Conservation (phyloP, 2,888 invertebrate genomes). For the Drosophila glabriapex region DNA sequence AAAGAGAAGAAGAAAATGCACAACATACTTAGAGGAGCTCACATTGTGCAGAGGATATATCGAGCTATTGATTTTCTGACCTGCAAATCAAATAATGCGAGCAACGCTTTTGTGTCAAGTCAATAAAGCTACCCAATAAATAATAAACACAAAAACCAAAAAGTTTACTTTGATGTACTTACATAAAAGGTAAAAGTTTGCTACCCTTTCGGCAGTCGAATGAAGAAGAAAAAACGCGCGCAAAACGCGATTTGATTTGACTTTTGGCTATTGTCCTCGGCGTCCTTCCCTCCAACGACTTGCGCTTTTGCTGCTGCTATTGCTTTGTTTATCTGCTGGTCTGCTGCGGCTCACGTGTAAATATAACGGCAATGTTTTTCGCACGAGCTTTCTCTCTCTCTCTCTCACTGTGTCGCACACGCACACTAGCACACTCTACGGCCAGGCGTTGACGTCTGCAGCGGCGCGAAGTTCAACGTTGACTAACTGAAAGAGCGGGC, state of each 20-base stretch:
- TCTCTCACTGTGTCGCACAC: background rate
- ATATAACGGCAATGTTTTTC: constrained; percentile 19
- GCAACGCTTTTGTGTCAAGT: background rate
- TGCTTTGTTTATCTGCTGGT: constrained; percentile 69
- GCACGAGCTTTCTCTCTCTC: constrained; percentile 16
- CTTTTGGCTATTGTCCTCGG: constrained; percentile 17
- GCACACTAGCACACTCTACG: constrained; percentile 15
- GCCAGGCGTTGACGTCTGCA: constrained; percentile 56
- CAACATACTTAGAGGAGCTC: background rate
- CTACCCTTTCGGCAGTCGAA: constrained; percentile 9
- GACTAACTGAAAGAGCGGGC: constrained; percentile 57
- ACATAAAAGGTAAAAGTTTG: constrained; percentile 60
- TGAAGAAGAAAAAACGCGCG: constrained; percentile 38
- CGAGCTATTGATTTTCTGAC: constrained; percentile 67
- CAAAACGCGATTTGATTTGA: constrained; percentile 26
- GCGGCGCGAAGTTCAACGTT: constrained; percentile 73
- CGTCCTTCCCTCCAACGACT: constrained; percentile 12
- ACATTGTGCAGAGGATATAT: constrained; percentile 23
- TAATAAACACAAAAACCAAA: background rate
- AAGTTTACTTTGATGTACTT: constrained; percentile 42
- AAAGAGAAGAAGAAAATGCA: background rate
- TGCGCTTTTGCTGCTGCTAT: constrained; percentile 61
- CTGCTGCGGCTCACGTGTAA: constrained; percentile 60
- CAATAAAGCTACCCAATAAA: constrained; percentile 2
- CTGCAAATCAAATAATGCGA: constrained; percentile 18